Evolutionary conservation across 2,888 invertebrate species (phyloP), one percentile per base, ranked within the genome.

Genomic region (Clanis bilineata): DNA sequence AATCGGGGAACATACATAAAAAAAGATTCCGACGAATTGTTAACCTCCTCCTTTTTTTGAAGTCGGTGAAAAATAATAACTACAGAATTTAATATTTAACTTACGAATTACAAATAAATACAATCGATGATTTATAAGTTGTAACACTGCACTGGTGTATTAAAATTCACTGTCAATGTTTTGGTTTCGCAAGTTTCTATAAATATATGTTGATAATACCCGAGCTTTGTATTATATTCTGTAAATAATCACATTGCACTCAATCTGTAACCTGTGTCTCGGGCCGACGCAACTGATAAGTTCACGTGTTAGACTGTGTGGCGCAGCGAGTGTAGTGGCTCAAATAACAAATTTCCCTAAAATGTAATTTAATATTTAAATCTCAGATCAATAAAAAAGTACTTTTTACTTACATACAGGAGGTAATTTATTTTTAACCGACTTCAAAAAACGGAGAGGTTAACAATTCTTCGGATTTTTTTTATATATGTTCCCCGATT

Each of bases 301-400:
- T 77, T 81, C 83, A 83, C 85, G 83, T 80, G 84, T 44, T n/a
- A 38, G 43, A 56, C 43, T 21, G 25, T 43, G 28, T 32, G 51
- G 51, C 51, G 51, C 51, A 32, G 51, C 28, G 18, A 9, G 51
- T 51, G 51, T 51, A 9, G 32, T 9, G 1, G 28, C 10, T 15
- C 28, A 51, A 32, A 28, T n/a, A 51, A 25, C 25, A 4, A 23
- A 1, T 15, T 15, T 28, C 15, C 28, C 25, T 47, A 25, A 25
- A 36, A 12, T 10, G 36, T 36, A 10, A 12, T 7, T 36, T 12
- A 36, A 36, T n/a, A n/a, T n/a, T n/a, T n/a, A n/a, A n/a, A n/a
- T n/a, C n/a, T n/a, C n/a, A n/a, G n/a, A n/a, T n/a, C n/a, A n/a
- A n/a, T n/a, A n/a, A n/a, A n/a, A n/a, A n/a, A n/a, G n/a, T n/a